Evolutionary conservation across 2,113 vertebrate species (phyloP).

Genomic region (Nerophis lumbriciformis): DNA sequence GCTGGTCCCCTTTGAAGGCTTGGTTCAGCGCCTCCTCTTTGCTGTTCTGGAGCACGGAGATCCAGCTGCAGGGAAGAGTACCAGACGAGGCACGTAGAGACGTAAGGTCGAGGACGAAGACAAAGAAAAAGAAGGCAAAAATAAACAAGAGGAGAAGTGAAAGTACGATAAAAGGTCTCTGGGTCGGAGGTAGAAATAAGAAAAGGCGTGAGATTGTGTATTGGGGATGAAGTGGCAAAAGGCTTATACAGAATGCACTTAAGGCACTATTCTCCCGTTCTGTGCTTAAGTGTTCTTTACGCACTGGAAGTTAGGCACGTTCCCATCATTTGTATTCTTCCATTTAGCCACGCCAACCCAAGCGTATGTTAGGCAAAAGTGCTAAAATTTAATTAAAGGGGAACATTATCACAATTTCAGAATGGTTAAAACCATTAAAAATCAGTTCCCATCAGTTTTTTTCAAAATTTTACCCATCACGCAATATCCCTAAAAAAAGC

Average conservation of each 20-base stretch:
- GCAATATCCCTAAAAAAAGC: no score
- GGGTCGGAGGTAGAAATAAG: constrained; percentile 22
- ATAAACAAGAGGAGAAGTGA: not conserved
- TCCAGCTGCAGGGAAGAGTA: constrained; percentile 77
- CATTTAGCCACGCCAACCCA: no score
- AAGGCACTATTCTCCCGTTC: no score
- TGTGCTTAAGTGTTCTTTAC: no score
- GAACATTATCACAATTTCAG: no score
- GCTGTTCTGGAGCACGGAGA: constrained; percentile 97
- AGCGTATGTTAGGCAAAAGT: no score
- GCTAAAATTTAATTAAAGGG: no score
- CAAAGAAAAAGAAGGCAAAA: not conserved
- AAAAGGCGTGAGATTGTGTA: constrained; percentile 20
- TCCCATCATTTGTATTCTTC: no score
- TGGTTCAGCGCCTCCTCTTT: constrained; percentile 97
- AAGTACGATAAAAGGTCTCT: constrained; percentile 5
- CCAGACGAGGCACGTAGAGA: not conserved
- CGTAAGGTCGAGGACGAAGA: not conserved
- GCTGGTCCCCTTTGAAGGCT: constrained; percentile 95
- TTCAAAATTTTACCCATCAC: no score
- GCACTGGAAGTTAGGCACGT: no score
- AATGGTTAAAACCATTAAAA: no score
- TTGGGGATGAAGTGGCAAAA: constrained; percentile 26
- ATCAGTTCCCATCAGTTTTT: no score
- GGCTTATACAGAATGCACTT: constrained; percentile 42